A percentile compares a stretch with the other conserved stretches of the same genome.
Evolutionary conservation across 2,113 vertebrate species (phyloP).

Genomic region (Platysteira castanea): DNA sequence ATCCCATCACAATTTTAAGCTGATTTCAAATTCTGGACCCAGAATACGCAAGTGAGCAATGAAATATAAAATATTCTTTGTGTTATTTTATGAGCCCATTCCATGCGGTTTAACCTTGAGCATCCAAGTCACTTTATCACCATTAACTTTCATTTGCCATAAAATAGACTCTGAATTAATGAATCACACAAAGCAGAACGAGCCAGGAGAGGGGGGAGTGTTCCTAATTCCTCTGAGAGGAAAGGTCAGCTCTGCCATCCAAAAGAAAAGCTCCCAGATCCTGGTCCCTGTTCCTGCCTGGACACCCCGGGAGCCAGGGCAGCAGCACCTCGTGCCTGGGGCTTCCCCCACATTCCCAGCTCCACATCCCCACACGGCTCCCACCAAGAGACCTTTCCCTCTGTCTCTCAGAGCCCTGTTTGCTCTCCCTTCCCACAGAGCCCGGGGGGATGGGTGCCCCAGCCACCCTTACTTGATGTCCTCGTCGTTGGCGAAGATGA

Average conservation of each 20-base stretch:
- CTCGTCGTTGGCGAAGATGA: slow-evolving; percentile 92
- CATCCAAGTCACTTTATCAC: neutral
- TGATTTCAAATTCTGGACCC: neutral
- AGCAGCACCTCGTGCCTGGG: neutral
- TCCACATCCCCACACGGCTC: fast-evolving
- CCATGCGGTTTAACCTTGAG: neutral
- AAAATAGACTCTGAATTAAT: neutral
- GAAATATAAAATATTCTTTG: neutral
- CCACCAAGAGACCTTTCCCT: neutral
- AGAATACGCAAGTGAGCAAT: neutral
- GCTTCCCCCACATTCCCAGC: neutral
- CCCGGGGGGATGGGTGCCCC: neutral
- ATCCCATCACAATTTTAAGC: neutral
- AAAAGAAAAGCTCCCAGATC: neutral
- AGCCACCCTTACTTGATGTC: slow-evolving; percentile 84
- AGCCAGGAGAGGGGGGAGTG: neutral
- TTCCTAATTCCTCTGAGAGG: neutral
- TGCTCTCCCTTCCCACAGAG: neutral
- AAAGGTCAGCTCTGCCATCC: neutral
- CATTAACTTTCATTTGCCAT: neutral
- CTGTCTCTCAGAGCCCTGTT: neutral
- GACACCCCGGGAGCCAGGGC: fast-evolving
- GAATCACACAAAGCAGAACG: fast-evolving
- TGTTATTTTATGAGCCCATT: neutral
- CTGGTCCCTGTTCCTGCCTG: neutral